These are phyloP conservation scores for Mesorhabditis spiculigera DNA, from an alignment of 2,888 invertebrate species.

Conservation along the genomic window DNA sequence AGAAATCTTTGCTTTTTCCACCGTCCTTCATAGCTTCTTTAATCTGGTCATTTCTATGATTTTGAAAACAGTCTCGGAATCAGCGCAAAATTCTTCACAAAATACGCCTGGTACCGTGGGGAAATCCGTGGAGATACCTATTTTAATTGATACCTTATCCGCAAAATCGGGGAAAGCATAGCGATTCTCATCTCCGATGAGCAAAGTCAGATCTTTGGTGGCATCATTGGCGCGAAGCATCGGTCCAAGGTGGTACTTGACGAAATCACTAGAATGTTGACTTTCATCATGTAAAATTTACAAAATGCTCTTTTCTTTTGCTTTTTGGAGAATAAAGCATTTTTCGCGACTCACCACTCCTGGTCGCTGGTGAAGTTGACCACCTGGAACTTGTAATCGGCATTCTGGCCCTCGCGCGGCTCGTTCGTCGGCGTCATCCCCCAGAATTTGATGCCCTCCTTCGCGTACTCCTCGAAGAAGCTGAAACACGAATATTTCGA, in stretches of 20 bases:
- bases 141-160: neutral
- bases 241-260: slow-evolving; percentile 1
- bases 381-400: slow-evolving; percentile 68
- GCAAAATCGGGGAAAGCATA: slow-evolving; percentile 1
- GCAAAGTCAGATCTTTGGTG: neutral
- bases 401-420: slow-evolving; percentile 65
- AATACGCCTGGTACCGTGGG: no score
- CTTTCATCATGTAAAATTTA: no score
- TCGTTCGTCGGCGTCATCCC: slow-evolving; percentile 83
- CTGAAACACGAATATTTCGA: slow-evolving; percentile 58
- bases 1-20: no score
- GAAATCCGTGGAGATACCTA: no score
- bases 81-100: no score
- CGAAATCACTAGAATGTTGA: neutral
- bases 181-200: neutral
- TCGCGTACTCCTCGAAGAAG: slow-evolving; percentile 74
- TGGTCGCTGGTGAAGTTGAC: slow-evolving; percentile 66
- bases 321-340: neutral
- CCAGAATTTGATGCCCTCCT: slow-evolving; percentile 69
- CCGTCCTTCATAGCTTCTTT: no score
- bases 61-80: no score
- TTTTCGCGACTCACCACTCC: neutral
- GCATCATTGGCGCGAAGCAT: neutral
- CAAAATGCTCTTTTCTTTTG: neutral
- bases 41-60: no score